phyloP scores from a whole-genome alignment of 2,888 invertebrate species.

The Leptopilina drosophilae region DNA sequence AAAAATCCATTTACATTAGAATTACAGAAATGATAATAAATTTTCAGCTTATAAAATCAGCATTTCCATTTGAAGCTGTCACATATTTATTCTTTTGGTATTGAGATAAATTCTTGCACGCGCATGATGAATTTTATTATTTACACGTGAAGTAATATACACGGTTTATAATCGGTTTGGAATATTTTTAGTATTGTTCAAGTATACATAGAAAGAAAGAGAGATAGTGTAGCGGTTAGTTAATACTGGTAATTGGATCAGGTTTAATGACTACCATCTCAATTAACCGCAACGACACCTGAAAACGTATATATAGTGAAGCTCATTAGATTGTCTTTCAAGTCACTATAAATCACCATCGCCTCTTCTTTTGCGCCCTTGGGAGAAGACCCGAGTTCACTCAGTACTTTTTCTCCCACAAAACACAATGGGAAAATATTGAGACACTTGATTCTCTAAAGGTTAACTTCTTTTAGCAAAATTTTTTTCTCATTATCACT shows the following conservation, averaged over 20 bases:
- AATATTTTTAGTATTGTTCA: slow-evolving; percentile 26
- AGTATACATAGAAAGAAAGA: neutral
- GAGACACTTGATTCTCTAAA: slow-evolving; percentile 18
- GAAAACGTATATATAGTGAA: slow-evolving; percentile 18
- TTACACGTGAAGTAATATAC: neutral
- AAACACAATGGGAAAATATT: neutral
- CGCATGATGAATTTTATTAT: slow-evolving; percentile 1
- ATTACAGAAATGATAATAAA: no score
- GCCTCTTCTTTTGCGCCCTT: neutral
- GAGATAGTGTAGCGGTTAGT: neutral
- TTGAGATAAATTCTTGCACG: slow-evolving; percentile 14
- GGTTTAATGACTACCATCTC: slow-evolving; percentile 38
- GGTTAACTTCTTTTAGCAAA: slow-evolving; percentile 2
- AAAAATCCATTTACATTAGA: no score
- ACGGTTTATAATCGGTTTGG: neutral
- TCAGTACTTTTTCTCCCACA: neutral
- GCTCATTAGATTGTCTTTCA: slow-evolving; percentile 40
- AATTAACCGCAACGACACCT: slow-evolving; percentile 36
- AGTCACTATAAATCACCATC: slow-evolving; percentile 36
- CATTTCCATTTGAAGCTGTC: no score
- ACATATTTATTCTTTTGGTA: neutral
- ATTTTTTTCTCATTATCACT: slow-evolving; percentile 16
- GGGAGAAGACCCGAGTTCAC: neutral
- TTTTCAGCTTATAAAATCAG: no score
- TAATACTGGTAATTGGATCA: slow-evolving; percentile 36